These are phyloP conservation scores for Synanthedon myopaeformis DNA, from an alignment of 2,888 invertebrate species.

Conservation along the genomic window DNA sequence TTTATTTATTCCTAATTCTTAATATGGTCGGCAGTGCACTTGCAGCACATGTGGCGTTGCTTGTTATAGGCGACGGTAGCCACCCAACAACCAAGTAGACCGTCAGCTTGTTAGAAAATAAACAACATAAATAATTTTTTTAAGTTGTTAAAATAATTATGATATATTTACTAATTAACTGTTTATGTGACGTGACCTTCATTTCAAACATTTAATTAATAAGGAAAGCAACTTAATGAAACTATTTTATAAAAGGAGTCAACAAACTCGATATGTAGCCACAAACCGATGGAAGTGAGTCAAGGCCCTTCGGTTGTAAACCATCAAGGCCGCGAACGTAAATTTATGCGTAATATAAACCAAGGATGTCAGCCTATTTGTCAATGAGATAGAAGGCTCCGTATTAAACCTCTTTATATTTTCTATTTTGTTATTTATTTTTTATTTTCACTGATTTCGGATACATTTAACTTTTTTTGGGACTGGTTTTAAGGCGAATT, in stretches of 20 bases:
- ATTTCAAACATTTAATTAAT: neutral
- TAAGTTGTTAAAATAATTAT: too few species aligned
- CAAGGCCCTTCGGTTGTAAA: constrained; percentile 22
- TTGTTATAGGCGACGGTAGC: too few species aligned
- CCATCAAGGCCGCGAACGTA: constrained; percentile 22
- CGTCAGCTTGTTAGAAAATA: too few species aligned
- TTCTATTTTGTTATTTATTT: neutral
- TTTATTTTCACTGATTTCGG: too few species aligned
- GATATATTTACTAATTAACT: too few species aligned
- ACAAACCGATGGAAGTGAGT: constrained; percentile 20
- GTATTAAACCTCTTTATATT: neutral
- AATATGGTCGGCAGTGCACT: too few species aligned
- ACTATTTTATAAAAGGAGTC: constrained; percentile 13
- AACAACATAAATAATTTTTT: too few species aligned
- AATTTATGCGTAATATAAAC: constrained; percentile 30
- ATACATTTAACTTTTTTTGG: too few species aligned
- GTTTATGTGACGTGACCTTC: neutral
- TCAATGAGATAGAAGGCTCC: constrained; percentile 27
- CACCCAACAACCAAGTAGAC: too few species aligned
- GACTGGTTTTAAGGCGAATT: too few species aligned
- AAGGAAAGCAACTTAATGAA: neutral
- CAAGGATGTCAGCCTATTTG: constrained; percentile 29
- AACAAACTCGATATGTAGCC: constrained; percentile 10
- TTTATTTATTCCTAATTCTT: too few species aligned
- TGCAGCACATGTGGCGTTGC: too few species aligned